phyloP scores from a whole-genome alignment of 2,888 invertebrate genomes.

The Stictocephala bisonia region DNA sequence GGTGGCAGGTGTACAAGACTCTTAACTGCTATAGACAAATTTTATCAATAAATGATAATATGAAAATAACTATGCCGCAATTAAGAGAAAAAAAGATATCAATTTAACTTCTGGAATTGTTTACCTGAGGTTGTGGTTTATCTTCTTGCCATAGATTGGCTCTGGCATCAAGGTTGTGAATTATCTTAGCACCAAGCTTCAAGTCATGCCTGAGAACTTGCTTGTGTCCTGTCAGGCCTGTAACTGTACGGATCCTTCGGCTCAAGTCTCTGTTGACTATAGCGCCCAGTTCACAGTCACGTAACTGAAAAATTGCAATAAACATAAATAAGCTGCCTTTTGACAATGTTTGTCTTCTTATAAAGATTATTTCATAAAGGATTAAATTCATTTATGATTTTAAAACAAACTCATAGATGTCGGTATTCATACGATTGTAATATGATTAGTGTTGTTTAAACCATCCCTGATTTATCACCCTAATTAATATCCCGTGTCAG shows the following conservation, averaged over 20 bases:
- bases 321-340: no score
- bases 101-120: no score
- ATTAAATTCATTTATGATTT: no score
- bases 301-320: slow-evolving; percentile 78
- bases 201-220: slow-evolving; percentile 92
- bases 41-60: neutral
- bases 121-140: slow-evolving; percentile 40
- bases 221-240: slow-evolving; percentile 90
- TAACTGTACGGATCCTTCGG: slow-evolving; percentile 90
- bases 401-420: no score
- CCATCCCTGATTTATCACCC: no score
- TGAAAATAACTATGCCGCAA: neutral
- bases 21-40: no score
- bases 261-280: slow-evolving; percentile 97
- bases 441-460: no score
- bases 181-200: slow-evolving; percentile 90
- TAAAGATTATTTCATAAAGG: no score
- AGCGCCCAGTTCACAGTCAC: slow-evolving; percentile 92
- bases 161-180: slow-evolving; percentile 89
- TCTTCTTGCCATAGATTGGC: slow-evolving; percentile 64
- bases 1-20: no score
- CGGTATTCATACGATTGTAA: no score
- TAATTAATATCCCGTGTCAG: no score
- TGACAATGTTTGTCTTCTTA: no score
- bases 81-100: neutral